A percentile compares a stretch with the other conserved stretches of the same genome.
Evolutionary conservation across 2,888 invertebrate species (phyloP).

Genomic region (Actias luna): DNA sequence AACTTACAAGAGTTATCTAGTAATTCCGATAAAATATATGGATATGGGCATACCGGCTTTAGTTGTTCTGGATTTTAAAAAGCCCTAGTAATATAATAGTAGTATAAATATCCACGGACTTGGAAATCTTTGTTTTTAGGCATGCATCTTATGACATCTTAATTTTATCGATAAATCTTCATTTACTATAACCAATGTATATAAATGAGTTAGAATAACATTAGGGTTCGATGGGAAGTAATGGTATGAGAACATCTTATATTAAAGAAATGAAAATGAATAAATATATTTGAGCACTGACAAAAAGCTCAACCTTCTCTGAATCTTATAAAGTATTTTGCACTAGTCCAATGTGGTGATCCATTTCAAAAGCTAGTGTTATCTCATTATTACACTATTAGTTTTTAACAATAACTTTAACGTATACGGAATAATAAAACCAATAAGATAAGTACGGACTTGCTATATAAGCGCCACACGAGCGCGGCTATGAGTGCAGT

Average conservation of each 20-base stretch:
- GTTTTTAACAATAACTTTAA: no score
- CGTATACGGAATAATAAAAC: no score
- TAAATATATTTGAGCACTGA: neutral
- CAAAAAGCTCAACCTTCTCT: no score
- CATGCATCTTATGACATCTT: conserved; percentile 33
- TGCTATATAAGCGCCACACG: no score
- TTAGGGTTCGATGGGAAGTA: neutral
- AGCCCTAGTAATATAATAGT: conserved; percentile 59
- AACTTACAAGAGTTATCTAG: conserved; percentile 41
- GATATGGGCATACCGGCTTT: conserved; percentile 40
- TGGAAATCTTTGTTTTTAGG: conserved; percentile 55
- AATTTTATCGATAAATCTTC: conserved; percentile 14
- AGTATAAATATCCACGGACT: conserved; percentile 75
- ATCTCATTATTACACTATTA: no score
- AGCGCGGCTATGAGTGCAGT: no score
- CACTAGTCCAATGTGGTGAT: no score
- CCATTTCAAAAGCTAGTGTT: no score
- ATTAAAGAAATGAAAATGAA: neutral
- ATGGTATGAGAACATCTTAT: neutral
- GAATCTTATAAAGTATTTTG: neutral
- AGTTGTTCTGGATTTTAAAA: conserved; percentile 64
- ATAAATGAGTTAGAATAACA: neutral
- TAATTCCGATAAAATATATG: conserved; percentile 58
- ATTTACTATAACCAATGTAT: neutral
- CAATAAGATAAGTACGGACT: no score